A percentile compares a stretch with the other conserved stretches of the same genome.
These are phyloP conservation scores for Chelidonichthys spinosus DNA, from an alignment of 2,797 vertebrate species.

Conservation along the genomic window DNA sequence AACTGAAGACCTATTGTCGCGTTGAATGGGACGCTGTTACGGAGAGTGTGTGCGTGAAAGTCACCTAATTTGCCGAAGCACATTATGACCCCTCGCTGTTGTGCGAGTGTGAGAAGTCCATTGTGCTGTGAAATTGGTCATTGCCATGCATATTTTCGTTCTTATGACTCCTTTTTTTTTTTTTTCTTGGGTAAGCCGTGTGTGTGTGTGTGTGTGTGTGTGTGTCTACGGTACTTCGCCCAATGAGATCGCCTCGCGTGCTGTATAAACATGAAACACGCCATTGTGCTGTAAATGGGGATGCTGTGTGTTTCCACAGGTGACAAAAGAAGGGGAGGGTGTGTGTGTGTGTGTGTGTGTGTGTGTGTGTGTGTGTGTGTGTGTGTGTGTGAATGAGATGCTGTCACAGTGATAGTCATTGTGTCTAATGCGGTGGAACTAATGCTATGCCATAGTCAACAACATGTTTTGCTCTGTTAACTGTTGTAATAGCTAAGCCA, in stretches of 20 bases:
- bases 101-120: constrained; percentile 22
- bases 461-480: constrained; percentile 80
- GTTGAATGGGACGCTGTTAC: constrained; percentile 34
- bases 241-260: constrained; percentile 41
- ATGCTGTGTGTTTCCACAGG: constrained; percentile 39
- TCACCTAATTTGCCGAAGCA: constrained; percentile 26
- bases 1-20: constrained; percentile 47
- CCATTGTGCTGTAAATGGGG: constrained; percentile 64
- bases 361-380: constrained; percentile 30
- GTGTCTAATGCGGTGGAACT: constrained; percentile 81
- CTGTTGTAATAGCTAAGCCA: constrained; percentile 74
- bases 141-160: neutral
- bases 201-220: neutral
- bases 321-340: constrained; percentile 27
- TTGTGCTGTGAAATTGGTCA: constrained; percentile 41
- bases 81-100: constrained; percentile 31
- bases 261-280: constrained; percentile 42
- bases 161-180: neutral
- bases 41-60: constrained; percentile 7
- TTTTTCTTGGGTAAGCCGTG: neutral
- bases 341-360: constrained; percentile 29
- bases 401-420: constrained; percentile 78
- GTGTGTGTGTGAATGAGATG: constrained; percentile 62
- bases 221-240: constrained; percentile 18
- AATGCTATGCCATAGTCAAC: constrained; percentile 77